These are phyloP conservation scores for Sprattus sprattus DNA, from an alignment of 2,113 vertebrate species.

Conservation along the genomic window DNA sequence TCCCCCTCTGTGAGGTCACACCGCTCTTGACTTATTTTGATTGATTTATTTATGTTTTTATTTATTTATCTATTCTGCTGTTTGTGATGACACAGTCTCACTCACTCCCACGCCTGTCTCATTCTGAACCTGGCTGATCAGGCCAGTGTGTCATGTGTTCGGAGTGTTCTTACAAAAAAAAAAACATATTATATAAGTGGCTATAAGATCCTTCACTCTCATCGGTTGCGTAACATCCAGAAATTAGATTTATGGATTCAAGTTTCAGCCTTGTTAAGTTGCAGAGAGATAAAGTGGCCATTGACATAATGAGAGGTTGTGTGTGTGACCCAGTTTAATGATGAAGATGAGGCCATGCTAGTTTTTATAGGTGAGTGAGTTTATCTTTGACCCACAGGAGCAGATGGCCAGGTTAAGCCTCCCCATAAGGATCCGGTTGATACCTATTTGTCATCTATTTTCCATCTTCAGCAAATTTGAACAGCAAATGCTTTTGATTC, in stretches of 20 bases:
- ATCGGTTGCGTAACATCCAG: not conserved
- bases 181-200: not conserved
- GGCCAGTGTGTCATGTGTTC: not conserved
- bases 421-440: not conserved
- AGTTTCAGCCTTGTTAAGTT: not conserved
- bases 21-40: not conserved
- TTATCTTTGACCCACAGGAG: not conserved
- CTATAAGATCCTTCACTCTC: not conserved
- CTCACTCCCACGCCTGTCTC: not conserved
- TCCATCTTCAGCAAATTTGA: not conserved
- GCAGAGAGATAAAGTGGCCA: not conserved
- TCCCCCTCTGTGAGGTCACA: not conserved
- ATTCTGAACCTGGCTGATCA: not conserved
- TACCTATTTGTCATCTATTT: not conserved
- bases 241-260: not conserved
- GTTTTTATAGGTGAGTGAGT: not conserved
- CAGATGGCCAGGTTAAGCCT: not conserved
- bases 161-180: no score
- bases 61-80: not conserved
- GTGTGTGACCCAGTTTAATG: not conserved
- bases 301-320: not conserved
- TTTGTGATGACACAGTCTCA: not conserved
- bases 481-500: not conserved
- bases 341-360: not conserved
- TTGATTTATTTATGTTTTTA: not conserved